Evolutionary conservation across 2,888 invertebrate species (phyloP).

Genomic region (Bhutanitis thaidina): DNA sequence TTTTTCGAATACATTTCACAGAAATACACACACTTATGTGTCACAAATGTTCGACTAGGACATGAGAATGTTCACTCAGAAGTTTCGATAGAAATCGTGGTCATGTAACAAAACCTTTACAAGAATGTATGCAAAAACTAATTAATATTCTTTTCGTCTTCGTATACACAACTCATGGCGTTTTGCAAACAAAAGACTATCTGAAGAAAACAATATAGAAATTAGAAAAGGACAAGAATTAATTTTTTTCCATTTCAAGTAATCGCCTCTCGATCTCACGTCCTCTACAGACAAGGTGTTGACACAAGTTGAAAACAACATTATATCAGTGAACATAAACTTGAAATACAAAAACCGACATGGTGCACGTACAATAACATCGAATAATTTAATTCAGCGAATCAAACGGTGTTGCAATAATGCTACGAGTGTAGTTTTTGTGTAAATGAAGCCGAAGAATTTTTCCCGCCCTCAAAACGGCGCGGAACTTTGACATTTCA

Average conservation of each 20-base stretch:
- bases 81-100: too few relatives aligned
- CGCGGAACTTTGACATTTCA: conserved; percentile 25
- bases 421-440: conserved; percentile 1
- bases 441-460: conserved; percentile 3
- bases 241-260: background rate
- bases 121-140: too few relatives aligned
- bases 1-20: too few relatives aligned
- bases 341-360: conserved; percentile 1
- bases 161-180: too few relatives aligned
- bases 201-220: too few relatives aligned
- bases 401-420: background rate
- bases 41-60: too few relatives aligned
- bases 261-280: background rate
- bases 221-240: background rate
- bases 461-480: conserved; percentile 20
- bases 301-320: conserved; percentile 9
- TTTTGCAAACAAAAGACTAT: too few relatives aligned
- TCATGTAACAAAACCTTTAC: too few relatives aligned
- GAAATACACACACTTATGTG: too few relatives aligned
- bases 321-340: conserved; percentile 1
- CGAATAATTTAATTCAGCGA: background rate
- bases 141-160: too few relatives aligned
- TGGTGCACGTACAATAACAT: background rate
- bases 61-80: too few relatives aligned
- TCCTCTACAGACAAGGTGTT: background rate